Evolutionary conservation across 2,113 vertebrate genomes (phyloP).

Genomic region (Leucosticte australis): DNA sequence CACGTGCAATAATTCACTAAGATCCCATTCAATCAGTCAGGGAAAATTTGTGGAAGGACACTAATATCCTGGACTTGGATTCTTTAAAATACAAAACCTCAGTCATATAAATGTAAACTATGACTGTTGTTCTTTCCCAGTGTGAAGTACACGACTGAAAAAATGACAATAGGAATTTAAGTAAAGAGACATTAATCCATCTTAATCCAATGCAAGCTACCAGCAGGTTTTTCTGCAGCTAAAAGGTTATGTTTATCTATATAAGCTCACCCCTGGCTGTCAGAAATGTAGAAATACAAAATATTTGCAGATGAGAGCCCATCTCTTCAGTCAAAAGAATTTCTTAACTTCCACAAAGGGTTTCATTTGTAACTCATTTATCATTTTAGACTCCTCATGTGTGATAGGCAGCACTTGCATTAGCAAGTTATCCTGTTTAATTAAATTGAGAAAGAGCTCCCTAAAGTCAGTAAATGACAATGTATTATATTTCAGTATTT

Average conservation of each 20-base stretch:
- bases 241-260: not conserved
- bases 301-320: not conserved
- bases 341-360: not conserved
- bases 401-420: not conserved
- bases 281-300: not conserved
- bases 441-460: not conserved
- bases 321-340: not conserved
- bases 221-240: not conserved
- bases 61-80: not conserved
- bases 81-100: not conserved
- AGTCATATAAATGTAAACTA: not conserved
- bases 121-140: not conserved
- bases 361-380: not conserved
- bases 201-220: not conserved
- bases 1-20: not conserved
- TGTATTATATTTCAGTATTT: not conserved
- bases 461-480: not conserved
- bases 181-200: not conserved
- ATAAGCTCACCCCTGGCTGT: not conserved
- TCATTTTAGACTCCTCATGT: not conserved
- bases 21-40: not conserved
- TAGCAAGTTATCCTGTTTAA: not conserved
- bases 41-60: not conserved
- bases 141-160: fast-evolving
- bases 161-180: not conserved